Evolutionary conservation across 2,113 vertebrate species (phyloP), one percentile per base, ranked within the genome.

Genomic region (Vulpes lagopus): DNA sequence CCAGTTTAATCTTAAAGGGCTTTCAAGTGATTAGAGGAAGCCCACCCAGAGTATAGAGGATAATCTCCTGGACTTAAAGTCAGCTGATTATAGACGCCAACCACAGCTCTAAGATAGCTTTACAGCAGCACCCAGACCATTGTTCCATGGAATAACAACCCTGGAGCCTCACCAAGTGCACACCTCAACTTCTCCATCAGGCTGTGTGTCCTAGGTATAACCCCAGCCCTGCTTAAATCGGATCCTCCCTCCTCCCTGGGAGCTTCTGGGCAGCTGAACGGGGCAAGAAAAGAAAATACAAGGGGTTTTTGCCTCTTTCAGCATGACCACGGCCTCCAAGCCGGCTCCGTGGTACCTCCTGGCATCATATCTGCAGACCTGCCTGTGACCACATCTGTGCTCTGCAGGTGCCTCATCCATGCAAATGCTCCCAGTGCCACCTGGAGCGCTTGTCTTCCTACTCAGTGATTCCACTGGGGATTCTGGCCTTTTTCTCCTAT

Each of bases 261-360:
- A 22, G 12, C n/a, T 27, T 76, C 62, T 25, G 51, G 51, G 74
- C 20, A 17, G 67, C 64, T 43, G 19, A 49, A 17, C 27, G 0
- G 19, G 62, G 17, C 76, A 38, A 49, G 25, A 59, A 35, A 71
- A 59, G 35, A 60, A 20, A 25, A 38, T 32, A 15, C 49, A 11
- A 22, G 20, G 27, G 20, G 19, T 25, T 53, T 73, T 35, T 16
- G 43, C n/a, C 17, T 53, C 43, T 79, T 76, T 78, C 16, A 20
- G 11, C 16, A 4, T 19, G 11, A 20, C 53, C 53, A 19, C 3
- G 6, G 62, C 23, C 43, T 67, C 76, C 23, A 4, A 43, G 23
- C 23, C 0, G 3, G 30, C 35, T 27, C 25, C 12, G 0, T 30
- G 62, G n/a, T 59, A 11, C 51, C 30, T 22, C 35, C 30, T 3